phyloP scores from a whole-genome alignment of 2,797 vertebrate genomes.

The Apogon hyalosoma region DNA sequence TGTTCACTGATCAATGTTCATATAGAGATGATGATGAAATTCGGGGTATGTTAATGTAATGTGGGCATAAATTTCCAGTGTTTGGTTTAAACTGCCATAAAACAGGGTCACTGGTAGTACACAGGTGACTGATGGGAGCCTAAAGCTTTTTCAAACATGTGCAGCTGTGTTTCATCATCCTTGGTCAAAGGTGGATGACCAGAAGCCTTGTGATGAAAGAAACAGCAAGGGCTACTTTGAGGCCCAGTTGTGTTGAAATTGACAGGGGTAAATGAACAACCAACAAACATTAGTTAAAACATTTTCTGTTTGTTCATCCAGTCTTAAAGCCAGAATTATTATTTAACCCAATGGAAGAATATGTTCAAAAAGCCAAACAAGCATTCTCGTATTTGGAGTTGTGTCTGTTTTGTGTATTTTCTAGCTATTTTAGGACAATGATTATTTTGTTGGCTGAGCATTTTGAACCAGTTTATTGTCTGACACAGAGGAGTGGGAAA shows the following conservation, averaged over 20 bases:
- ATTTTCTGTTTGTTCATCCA: constrained; percentile 8
- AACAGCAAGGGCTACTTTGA: constrained; percentile 18
- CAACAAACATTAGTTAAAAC: background rate
- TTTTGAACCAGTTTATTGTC: constrained; percentile 11
- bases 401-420: background rate
- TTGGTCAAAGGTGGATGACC: constrained; percentile 54
- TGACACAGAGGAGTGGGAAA: constrained; percentile 34
- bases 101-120: constrained; percentile 33
- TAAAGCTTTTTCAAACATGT: constrained; percentile 42
- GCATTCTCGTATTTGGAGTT: background rate
- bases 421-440: background rate
- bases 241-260: constrained; percentile 28
- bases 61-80: constrained; percentile 6
- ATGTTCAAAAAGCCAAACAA: constrained; percentile 1
- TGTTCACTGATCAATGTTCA: background rate
- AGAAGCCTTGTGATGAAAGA: constrained; percentile 43
- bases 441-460: background rate
- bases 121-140: constrained; percentile 31
- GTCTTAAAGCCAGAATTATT: background rate
- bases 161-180: constrained; percentile 64
- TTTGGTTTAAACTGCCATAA: constrained; percentile 19
- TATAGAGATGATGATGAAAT: background rate
- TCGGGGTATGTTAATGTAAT: background rate
- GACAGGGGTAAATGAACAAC: constrained; percentile 59
- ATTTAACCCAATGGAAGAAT: background rate